These are phyloP conservation scores for Trichomycterus rosablanca DNA, from an alignment of 2,113 vertebrate genomes.

Conservation along the genomic window DNA sequence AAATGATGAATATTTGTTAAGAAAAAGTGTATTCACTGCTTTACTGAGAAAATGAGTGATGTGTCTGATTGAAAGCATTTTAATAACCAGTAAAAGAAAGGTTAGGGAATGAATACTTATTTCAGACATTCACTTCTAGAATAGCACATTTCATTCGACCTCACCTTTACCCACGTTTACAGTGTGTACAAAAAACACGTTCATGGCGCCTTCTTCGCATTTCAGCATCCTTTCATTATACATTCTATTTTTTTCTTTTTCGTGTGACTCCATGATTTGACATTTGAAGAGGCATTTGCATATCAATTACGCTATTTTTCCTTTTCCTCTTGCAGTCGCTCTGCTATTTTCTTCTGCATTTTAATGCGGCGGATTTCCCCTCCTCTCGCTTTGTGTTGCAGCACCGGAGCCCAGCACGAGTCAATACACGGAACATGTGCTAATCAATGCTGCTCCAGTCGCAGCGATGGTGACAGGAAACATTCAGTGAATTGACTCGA, in stretches of 20 bases:
- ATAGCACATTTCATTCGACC: neutral
- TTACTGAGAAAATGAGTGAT: no score
- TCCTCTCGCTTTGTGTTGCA: slow-evolving; percentile 37
- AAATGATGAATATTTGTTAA: no score
- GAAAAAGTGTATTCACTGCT: slow-evolving; percentile 15
- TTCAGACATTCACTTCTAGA: neutral
- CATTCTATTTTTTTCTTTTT: slow-evolving; percentile 35
- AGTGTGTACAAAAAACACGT: slow-evolving; percentile 15
- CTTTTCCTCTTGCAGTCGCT: slow-evolving; percentile 40
- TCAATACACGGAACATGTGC: slow-evolving; percentile 41
- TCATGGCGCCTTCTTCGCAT: slow-evolving; percentile 28
- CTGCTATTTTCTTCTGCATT: slow-evolving; percentile 45
- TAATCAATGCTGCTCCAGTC: slow-evolving; percentile 44
- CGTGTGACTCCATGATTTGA: slow-evolving; percentile 45
- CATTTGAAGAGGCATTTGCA: slow-evolving; percentile 46
- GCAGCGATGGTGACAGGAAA: slow-evolving; percentile 44
- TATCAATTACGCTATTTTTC: slow-evolving; percentile 44
- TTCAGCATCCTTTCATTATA: slow-evolving; percentile 42
- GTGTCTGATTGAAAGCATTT: slow-evolving; percentile 16
- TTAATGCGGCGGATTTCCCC: slow-evolving; percentile 43
- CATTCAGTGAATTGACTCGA: slow-evolving; percentile 41
- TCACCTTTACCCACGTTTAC: slow-evolving; percentile 3
- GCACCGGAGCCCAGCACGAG: slow-evolving; percentile 36
- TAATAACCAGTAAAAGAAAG: neutral
- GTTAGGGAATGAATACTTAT: no score